phyloP scores from a whole-genome alignment of 2,797 vertebrate species.

The Clarias platycephalus region DNA sequence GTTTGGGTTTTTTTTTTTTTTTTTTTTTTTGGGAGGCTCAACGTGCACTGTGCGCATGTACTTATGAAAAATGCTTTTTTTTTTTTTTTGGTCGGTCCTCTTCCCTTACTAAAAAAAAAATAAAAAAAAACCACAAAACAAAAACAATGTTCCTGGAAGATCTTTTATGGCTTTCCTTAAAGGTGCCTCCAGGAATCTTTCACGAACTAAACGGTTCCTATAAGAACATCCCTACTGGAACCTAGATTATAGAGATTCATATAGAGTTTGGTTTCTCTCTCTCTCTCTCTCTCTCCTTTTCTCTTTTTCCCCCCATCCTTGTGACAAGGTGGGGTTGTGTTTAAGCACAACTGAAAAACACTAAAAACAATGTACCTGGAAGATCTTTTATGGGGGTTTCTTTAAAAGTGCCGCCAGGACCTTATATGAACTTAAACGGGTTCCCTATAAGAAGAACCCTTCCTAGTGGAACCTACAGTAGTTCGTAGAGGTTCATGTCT shows the following conservation, averaged over 20 bases:
- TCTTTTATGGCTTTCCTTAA: conserved; percentile 33
- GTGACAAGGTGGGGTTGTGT: not conserved
- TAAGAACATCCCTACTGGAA: not conserved
- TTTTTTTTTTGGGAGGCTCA: conserved; percentile 20
- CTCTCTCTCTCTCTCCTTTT: not conserved
- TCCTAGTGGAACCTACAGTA: no score
- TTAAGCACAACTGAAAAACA: not conserved
- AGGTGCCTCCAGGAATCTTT: conserved; percentile 22
- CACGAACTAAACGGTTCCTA: conserved; percentile 11
- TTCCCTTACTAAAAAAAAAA: not conserved
- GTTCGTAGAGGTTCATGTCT: not conserved
- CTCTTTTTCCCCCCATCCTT: not conserved
- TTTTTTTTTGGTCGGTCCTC: not conserved
- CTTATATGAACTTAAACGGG: no score
- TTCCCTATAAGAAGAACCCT: no score
- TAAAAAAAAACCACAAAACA: not conserved
- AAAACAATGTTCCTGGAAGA: not conserved
- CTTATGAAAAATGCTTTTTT: not conserved
- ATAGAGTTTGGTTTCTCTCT: no score
- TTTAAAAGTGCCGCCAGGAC: no score
- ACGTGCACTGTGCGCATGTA: conserved; percentile 29
- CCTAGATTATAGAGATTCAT: not conserved
- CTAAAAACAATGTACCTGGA: not conserved
- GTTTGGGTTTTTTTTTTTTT: not conserved
- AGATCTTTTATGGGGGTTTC: no score